Conservation (phyloP, 2,888 invertebrate genomes). For the Exephanes ischioxanthus region DNA sequence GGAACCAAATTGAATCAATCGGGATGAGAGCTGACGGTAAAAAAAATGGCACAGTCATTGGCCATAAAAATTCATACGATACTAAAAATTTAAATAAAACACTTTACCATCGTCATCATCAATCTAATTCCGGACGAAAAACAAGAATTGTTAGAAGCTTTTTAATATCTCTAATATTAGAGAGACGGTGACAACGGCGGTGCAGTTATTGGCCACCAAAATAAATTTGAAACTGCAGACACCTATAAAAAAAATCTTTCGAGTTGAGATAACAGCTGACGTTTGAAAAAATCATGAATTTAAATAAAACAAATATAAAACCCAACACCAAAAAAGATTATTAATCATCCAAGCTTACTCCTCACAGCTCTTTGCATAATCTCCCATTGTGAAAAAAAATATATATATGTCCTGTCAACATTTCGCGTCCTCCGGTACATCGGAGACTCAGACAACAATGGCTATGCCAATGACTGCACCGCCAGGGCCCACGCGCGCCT, state of each 20-base stretch:
- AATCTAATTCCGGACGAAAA: background rate
- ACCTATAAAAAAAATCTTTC: background rate
- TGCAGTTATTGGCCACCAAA: background rate
- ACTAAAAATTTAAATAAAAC: background rate
- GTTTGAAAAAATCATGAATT: background rate
- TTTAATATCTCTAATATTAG: no score
- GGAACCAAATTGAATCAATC: no score
- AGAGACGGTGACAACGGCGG: no score
- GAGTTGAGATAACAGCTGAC: no score
- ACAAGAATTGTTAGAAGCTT: no score
- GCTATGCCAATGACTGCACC: slow-evolving; percentile 51
- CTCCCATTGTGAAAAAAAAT: background rate
- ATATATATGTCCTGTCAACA: no score
- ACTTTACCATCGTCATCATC: background rate
- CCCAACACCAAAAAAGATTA: background rate
- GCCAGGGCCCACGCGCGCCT: background rate
- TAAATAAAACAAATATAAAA: background rate
- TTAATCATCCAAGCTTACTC: background rate
- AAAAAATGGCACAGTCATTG: background rate
- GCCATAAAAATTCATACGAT: background rate
- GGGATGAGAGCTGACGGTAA: no score
- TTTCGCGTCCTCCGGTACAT: background rate
- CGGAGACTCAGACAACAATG: slow-evolving; percentile 14
- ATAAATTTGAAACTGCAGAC: background rate
- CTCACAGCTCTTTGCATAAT: background rate